Percentiles rank a stretch among this genome's conserved stretches.
phyloP scores from a whole-genome alignment of 2,888 invertebrate species.

The Oxyteleia sp. region DNA sequence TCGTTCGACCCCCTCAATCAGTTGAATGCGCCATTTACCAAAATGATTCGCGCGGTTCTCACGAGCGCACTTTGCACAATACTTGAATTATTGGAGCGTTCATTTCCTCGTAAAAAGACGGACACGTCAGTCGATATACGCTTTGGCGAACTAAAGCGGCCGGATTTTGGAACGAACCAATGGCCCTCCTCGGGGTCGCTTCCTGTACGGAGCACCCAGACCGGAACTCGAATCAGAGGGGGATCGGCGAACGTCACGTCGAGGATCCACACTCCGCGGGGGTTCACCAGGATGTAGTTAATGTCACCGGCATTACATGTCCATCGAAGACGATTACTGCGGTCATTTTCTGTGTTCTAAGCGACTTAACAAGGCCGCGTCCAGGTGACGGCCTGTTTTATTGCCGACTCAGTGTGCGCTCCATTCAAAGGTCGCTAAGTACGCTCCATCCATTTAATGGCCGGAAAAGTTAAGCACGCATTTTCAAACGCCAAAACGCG shows the following conservation, averaged over 20 bases:
- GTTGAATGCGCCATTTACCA: constrained; percentile 30
- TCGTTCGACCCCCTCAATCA: constrained; percentile 20
- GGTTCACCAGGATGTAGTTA: constrained; percentile 72
- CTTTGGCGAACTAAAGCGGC: constrained; percentile 55
- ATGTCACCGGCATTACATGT: constrained; percentile 60
- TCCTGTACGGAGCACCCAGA: constrained; percentile 67
- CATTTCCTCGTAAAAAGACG: constrained; percentile 63
- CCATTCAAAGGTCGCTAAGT: constrained; percentile 8
- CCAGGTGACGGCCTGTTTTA: constrained; percentile 65
- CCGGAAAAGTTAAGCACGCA: constrained; percentile 36
- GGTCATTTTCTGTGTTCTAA: constrained; percentile 79
- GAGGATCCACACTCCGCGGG: constrained; percentile 71
- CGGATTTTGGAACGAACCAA: constrained; percentile 73
- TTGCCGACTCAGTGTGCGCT: constrained; percentile 27
- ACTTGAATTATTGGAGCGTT: constrained; percentile 68
- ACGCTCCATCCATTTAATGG: constrained; percentile 29
- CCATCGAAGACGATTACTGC: constrained; percentile 80
- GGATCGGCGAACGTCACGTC: constrained; percentile 48
- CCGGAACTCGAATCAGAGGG: constrained; percentile 69
- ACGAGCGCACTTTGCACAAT: constrained; percentile 42
- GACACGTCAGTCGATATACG: constrained; percentile 65
- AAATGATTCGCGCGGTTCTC: constrained; percentile 50
- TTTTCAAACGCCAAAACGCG: constrained; percentile 18
- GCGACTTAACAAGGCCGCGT: constrained; percentile 59
- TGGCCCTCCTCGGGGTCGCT: constrained; percentile 70